These are phyloP conservation scores for Euwallacea fornicatus DNA, from an alignment of 1,140 invertebrate species.

Conservation along the genomic window DNA sequence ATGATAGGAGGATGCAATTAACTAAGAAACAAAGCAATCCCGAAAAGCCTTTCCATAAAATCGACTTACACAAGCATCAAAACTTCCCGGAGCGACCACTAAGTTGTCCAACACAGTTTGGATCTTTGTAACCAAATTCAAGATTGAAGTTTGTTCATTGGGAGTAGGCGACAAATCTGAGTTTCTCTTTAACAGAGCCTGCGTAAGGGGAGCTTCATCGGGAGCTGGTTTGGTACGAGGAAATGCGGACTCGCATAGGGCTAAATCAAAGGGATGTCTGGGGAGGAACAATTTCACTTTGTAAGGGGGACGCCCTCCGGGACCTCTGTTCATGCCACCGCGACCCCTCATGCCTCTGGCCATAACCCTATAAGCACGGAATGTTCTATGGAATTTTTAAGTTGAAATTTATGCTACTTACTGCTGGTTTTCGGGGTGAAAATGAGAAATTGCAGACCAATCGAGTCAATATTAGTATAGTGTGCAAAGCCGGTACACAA, in stretches of 20 bases:
- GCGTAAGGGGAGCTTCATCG: slow-evolving; percentile 82
- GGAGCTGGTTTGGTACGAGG: slow-evolving; percentile 79
- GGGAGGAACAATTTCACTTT: slow-evolving; percentile 74
- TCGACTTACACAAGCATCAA: slow-evolving; percentile 91
- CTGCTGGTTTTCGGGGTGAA: not conserved
- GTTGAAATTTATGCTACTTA: not conserved
- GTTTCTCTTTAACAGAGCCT: slow-evolving; percentile 89
- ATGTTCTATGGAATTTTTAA: not conserved
- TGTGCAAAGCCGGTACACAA: not conserved
- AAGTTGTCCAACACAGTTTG: slow-evolving; percentile 91
- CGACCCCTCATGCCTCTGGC: slow-evolving; percentile 63
- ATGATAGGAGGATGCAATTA: too few relatives aligned
- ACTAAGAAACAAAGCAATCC: not conserved
- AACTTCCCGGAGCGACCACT: slow-evolving; percentile 88
- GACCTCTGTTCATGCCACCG: slow-evolving; percentile 70
- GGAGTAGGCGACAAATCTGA: slow-evolving; percentile 86
- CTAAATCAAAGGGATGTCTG: slow-evolving; percentile 87
- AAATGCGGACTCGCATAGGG: slow-evolving; percentile 84
- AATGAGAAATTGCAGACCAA: not conserved
- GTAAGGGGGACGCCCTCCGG: slow-evolving; percentile 64
- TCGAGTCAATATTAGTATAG: not conserved
- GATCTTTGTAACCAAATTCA: slow-evolving; percentile 91
- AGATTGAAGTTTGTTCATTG: slow-evolving; percentile 85
- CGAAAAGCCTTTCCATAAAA: not conserved
- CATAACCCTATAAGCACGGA: slow-evolving; percentile 49